Evolutionary conservation across 23 tunicate genomes (phyloP).

Genomic region (Trididemnum clinides): DNA sequence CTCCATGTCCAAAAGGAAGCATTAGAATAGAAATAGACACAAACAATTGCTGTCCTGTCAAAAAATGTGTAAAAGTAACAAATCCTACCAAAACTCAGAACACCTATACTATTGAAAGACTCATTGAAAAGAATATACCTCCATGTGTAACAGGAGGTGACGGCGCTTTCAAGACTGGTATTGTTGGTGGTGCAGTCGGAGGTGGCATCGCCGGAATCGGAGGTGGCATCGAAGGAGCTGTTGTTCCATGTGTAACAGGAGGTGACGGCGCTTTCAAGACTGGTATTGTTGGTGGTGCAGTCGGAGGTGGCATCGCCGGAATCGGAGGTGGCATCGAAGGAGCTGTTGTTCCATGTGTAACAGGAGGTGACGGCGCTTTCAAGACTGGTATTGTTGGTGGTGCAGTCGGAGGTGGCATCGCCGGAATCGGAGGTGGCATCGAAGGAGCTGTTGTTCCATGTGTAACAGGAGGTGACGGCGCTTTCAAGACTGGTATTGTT

Average conservation of each 20-base stretch:
- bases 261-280: background rate
- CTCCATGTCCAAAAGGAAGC: slow-evolving; percentile 66
- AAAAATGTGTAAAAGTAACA: slow-evolving; percentile 54
- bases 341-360: slow-evolving; percentile 8
- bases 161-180: background rate
- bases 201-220: background rate
- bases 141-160: slow-evolving; percentile 2
- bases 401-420: background rate
- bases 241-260: slow-evolving; percentile 9
- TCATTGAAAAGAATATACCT: background rate
- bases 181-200: background rate
- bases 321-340: background rate
- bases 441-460: slow-evolving; percentile 1
- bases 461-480: background rate
- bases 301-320: slow-evolving; percentile 5
- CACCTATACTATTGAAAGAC: background rate
- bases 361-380: background rate
- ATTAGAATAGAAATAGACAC: slow-evolving; percentile 64
- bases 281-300: background rate
- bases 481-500: background rate
- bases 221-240: background rate
- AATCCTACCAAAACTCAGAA: background rate
- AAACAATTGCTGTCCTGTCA: slow-evolving; percentile 63
- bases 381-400: background rate
- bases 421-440: slow-evolving; percentile 1